Conservation (phyloP, 2,888 invertebrate species). For the Pachymerium ferrugineum region DNA sequence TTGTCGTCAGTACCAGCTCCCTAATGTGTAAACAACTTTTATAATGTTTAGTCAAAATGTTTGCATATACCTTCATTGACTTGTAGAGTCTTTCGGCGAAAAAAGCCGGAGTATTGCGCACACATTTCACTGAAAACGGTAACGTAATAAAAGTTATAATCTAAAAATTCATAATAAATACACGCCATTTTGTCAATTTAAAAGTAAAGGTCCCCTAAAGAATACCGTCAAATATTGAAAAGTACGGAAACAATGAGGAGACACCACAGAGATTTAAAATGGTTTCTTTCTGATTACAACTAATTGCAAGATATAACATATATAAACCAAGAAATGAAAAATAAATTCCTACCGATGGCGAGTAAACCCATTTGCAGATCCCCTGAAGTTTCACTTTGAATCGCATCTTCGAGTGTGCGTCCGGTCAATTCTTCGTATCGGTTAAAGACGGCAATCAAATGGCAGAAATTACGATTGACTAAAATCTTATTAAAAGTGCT, state of each 20-base stretch:
- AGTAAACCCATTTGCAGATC: slow-evolving; percentile 45
- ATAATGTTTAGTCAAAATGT: background rate
- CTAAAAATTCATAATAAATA: no score
- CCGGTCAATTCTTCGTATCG: slow-evolving; percentile 48
- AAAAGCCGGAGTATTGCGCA: slow-evolving; percentile 45
- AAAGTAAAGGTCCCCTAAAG: no score
- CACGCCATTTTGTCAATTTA: no score
- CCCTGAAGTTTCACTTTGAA: slow-evolving; percentile 45
- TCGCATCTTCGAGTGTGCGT: slow-evolving; percentile 42
- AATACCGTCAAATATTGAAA: no score
- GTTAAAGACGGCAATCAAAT: slow-evolving; percentile 46
- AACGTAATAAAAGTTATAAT: no score
- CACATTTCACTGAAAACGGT: slow-evolving; percentile 46
- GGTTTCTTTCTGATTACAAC: no score
- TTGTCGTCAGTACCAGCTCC: slow-evolving; percentile 49
- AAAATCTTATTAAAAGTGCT: slow-evolving; percentile 46
- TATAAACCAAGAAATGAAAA: background rate
- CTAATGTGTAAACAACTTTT: slow-evolving; percentile 37
- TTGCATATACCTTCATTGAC: slow-evolving; percentile 43
- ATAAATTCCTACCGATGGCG: slow-evolving; percentile 43
- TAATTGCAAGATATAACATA: background rate
- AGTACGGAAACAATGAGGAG: no score
- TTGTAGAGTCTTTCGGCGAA: slow-evolving; percentile 48
- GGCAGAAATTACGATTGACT: slow-evolving; percentile 48
- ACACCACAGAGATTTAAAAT: no score